Conservation (phyloP, 1,140 invertebrate genomes). For the Hypsibius dujardini region DNA sequence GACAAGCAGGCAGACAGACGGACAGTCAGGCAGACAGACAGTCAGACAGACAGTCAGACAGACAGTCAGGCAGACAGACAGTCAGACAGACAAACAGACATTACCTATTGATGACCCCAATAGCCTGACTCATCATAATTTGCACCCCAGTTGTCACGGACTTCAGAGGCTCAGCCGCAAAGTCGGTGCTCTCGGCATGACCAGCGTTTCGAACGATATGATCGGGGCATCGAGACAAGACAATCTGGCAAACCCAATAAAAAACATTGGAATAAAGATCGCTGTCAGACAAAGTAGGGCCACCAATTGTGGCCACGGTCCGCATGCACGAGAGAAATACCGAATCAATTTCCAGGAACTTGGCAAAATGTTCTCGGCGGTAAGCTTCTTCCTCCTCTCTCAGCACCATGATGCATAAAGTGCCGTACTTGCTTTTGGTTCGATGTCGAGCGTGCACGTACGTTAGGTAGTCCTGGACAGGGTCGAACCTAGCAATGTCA, state of each 20-base stretch:
- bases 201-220: constrained; percentile 19
- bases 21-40: too few species aligned
- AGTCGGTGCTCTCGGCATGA: constrained; percentile 20
- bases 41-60: too few species aligned
- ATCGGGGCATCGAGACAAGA: constrained; percentile 20
- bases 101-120: constrained; percentile 33
- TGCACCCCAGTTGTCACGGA: constrained; percentile 4
- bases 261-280: too few species aligned
- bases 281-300: constrained; percentile 19
- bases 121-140: constrained; percentile 18
- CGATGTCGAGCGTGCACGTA: too few species aligned
- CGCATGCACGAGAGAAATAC: background rate
- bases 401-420: background rate
- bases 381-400: background rate
- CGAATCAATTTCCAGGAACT: constrained; percentile 16
- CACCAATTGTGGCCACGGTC: constrained; percentile 32
- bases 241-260: constrained; percentile 22
- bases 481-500: too few species aligned
- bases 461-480: too few species aligned
- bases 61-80: too few species aligned
- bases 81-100: too few species aligned
- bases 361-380: background rate
- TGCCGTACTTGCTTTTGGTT: too few species aligned
- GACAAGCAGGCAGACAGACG: too few species aligned
- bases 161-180: constrained; percentile 11